Conservation (phyloP, 2,113 vertebrate genomes). For the Chionomys nivalis region DNA sequence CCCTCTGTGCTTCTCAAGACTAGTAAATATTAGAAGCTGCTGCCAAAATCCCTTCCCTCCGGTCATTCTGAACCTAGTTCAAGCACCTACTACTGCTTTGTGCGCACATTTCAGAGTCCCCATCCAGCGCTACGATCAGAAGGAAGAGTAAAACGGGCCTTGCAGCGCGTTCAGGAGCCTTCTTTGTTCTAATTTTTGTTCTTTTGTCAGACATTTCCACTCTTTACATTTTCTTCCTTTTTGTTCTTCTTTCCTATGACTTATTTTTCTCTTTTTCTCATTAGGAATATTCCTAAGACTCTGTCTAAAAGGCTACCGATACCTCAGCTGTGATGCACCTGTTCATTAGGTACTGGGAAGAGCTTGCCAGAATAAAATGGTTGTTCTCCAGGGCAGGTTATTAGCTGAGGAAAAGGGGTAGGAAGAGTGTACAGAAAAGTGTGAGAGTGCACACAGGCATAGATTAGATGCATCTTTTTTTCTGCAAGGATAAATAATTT, state of each 20-base stretch:
- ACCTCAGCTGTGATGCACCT: not conserved
- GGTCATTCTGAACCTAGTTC: conserved; percentile 72
- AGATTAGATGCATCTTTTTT: not conserved
- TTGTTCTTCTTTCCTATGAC: not conserved
- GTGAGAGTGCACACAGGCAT: not conserved
- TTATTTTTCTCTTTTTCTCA: not conserved
- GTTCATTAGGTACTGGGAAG: not conserved
- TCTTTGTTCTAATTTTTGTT: not conserved
- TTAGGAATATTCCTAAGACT: not conserved
- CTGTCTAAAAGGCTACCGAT: not conserved
- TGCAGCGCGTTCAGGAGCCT: not conserved
- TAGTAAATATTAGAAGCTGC: conserved; percentile 67
- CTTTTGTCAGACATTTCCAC: not conserved
- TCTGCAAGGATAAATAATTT: conserved; percentile 38
- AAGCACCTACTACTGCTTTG: conserved; percentile 35
- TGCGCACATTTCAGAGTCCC: conserved; percentile 15
- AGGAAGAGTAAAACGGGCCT: not conserved
- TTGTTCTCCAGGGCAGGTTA: not conserved
- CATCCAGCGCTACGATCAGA: not conserved
- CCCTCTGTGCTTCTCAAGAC: conserved; percentile 65
- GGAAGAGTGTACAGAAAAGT: not conserved
- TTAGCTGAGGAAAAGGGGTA: not conserved
- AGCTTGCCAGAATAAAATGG: not conserved
- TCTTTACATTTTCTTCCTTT: not conserved
- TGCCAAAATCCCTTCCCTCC: conserved; percentile 71